A percentile compares a stretch with the other conserved stretches of the same genome.
These are phyloP conservation scores for Lochmaea crataegi DNA, from an alignment of 2,888 invertebrate species.

Conservation along the genomic window DNA sequence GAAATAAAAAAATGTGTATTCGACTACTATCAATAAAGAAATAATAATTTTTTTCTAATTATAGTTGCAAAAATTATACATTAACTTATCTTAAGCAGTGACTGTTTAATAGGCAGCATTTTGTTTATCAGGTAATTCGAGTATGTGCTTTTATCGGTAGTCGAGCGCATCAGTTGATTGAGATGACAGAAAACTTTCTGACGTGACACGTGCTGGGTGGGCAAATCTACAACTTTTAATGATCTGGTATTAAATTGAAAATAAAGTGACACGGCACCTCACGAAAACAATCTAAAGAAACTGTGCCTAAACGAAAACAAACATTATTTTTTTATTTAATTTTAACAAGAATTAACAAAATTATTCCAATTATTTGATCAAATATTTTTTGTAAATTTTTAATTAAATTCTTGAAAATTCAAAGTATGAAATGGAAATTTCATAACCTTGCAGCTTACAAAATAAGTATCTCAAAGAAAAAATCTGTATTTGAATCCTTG, in stretches of 20 bases:
- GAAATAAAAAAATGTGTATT: no score
- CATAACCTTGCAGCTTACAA: no score
- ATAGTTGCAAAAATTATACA: background rate
- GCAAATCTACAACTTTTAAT: slow-evolving; percentile 19
- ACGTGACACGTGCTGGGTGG: slow-evolving; percentile 50
- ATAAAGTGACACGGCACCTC: background rate
- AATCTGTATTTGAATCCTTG: background rate
- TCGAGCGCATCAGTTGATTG: slow-evolving; percentile 46
- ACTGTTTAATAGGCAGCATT: slow-evolving; percentile 41
- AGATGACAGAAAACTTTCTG: slow-evolving; percentile 40
- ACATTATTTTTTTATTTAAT: background rate
- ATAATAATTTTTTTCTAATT: background rate
- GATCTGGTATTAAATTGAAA: background rate
- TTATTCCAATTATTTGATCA: no score
- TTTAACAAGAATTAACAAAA: background rate
- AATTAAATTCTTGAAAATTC: no score
- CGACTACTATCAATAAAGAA: no score
- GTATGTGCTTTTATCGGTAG: slow-evolving; percentile 46
- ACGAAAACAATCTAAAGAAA: background rate
- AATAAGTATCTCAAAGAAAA: background rate
- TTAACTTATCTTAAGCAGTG: slow-evolving; percentile 3
- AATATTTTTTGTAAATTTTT: no score
- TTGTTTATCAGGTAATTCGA: slow-evolving; percentile 55
- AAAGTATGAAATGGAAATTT: no score
- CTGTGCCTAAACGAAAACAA: background rate